Conservation (phyloP, 2,113 vertebrate genomes). For the Phoenicopterus ruber region DNA sequence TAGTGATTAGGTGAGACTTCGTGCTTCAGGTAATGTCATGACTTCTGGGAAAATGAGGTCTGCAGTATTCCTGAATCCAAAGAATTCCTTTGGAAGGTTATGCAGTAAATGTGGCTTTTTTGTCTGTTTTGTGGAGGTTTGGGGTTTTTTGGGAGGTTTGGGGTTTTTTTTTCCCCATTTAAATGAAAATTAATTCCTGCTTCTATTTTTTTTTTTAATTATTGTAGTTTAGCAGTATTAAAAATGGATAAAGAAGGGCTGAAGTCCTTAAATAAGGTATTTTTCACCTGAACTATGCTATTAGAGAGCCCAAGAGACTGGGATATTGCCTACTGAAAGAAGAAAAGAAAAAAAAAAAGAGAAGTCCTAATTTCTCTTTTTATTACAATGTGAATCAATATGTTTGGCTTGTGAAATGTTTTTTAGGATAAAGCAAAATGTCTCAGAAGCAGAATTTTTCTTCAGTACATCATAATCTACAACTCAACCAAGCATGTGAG, state of each 20-base stretch:
- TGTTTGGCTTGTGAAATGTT: slow-evolving; percentile 11
- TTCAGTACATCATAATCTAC: slow-evolving; percentile 17
- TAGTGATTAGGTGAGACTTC: neutral
- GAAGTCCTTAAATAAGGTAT: neutral
- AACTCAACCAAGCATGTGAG: neutral
- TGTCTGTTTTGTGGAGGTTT: neutral
- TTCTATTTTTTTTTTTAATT: neutral
- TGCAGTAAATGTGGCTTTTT: neutral
- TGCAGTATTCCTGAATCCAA: neutral
- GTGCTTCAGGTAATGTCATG: neutral
- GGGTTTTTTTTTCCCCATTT: no score
- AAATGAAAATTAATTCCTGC: neutral
- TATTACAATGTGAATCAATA: neutral
- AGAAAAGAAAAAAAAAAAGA: neutral
- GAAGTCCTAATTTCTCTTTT: neutral
- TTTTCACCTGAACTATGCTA: neutral
- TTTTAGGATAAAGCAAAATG: neutral
- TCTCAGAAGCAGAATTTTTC: neutral
- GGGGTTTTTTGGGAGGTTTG: no score
- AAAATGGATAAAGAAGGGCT: neutral
- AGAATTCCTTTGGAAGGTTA: neutral
- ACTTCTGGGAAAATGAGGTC: neutral
- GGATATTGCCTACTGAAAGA: neutral
- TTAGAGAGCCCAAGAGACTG: neutral
- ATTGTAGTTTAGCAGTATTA: neutral